These are phyloP conservation scores for Sphinx pinastri DNA, from an alignment of 2,888 invertebrate species.

Conservation along the genomic window DNA sequence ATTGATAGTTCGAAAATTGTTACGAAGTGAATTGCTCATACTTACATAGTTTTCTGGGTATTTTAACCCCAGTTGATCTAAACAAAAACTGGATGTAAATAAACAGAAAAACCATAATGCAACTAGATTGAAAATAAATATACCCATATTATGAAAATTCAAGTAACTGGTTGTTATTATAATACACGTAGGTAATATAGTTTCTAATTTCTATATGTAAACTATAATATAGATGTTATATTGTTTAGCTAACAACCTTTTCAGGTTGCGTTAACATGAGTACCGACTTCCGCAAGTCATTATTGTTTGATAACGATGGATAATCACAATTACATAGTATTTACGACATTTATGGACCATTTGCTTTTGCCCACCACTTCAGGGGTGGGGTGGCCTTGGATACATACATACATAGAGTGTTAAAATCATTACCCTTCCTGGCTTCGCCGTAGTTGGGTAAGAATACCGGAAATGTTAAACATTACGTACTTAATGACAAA, in stretches of 20 bases:
- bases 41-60: slow-evolving; percentile 10
- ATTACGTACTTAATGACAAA: too few relatives aligned
- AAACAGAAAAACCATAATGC: neutral
- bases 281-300: slow-evolving; percentile 4
- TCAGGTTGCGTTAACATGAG: neutral
- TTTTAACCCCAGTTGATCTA: neutral
- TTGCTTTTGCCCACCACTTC: too few relatives aligned
- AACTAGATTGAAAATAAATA: neutral
- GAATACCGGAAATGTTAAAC: too few relatives aligned
- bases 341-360: too few relatives aligned
- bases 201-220: too few relatives aligned
- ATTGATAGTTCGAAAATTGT: too few relatives aligned
- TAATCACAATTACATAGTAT: neutral
- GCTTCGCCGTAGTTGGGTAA: too few relatives aligned
- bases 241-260: neutral
- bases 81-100: neutral
- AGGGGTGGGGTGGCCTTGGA: too few relatives aligned
- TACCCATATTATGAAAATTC: neutral
- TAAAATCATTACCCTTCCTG: too few relatives aligned
- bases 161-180: neutral
- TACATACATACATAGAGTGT: too few relatives aligned
- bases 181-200: neutral
- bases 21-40: neutral
- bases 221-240: too few relatives aligned
- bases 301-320: neutral